Evolutionary conservation across 2,888 invertebrate genomes (phyloP).

Genomic region (Hirtodrosophila histrioides): DNA sequence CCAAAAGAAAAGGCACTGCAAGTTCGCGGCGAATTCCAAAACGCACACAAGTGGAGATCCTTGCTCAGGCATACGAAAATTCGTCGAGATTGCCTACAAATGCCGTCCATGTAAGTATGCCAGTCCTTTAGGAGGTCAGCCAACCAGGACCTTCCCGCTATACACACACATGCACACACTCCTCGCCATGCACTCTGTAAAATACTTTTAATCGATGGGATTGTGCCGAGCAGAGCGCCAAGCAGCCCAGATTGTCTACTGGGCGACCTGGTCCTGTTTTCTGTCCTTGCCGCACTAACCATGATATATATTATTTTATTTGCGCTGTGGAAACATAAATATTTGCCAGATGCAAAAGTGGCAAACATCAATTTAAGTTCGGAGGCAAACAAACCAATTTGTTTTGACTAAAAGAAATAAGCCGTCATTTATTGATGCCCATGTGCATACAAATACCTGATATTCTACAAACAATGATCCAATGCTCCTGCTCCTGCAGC

Average conservation of each 20-base stretch:
- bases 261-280: constrained; percentile 20
- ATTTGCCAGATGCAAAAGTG: constrained; percentile 67
- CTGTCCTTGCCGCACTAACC: constrained; percentile 50
- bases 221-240: constrained; percentile 20
- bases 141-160: constrained; percentile 23
- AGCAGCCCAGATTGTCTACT: constrained; percentile 20
- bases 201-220: constrained; percentile 51
- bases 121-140: constrained; percentile 46
- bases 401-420: constrained; percentile 43
- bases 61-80: constrained; percentile 95
- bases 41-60: constrained; percentile 92
- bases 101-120: constrained; percentile 96
- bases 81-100: constrained; percentile 97
- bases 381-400: constrained; percentile 54
- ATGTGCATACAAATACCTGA: constrained; percentile 15
- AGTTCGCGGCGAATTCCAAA: constrained; percentile 94
- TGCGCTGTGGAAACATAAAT: constrained; percentile 61
- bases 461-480: neutral
- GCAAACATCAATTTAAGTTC: constrained; percentile 69
- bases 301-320: constrained; percentile 64
- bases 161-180: constrained; percentile 25
- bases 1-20: constrained; percentile 96
- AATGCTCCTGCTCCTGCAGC: neutral
- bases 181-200: no score
- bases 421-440: constrained; percentile 30